A percentile compares a stretch with the other conserved stretches of the same genome.
Conservation (phyloP, 2,797 vertebrate species). For the Argya squamiceps region DNA sequence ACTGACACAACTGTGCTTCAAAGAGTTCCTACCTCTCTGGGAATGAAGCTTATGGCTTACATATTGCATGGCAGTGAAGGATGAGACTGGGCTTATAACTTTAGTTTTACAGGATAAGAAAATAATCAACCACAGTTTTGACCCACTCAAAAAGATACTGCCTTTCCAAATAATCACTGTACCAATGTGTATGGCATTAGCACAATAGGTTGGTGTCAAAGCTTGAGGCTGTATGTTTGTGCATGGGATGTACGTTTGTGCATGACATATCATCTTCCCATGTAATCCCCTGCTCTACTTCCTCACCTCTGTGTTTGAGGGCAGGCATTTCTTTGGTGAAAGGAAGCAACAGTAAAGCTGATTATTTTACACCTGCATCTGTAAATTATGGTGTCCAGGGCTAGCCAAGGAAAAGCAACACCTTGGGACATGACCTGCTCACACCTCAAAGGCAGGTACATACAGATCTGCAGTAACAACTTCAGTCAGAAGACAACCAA, state of each 20-base stretch:
- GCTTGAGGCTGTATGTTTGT: neutral
- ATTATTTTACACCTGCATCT: neutral
- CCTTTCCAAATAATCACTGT: neutral
- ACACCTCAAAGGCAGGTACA: neutral
- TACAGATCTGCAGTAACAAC: neutral
- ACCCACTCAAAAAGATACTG: neutral
- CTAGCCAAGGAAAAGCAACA: neutral
- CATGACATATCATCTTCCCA: neutral
- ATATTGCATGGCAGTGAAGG: neutral
- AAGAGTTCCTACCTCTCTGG: neutral
- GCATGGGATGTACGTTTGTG: neutral
- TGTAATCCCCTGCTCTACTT: constrained; percentile 26
- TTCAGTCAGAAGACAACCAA: neutral
- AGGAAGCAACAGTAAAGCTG: neutral
- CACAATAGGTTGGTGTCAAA: neutral
- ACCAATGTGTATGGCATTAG: neutral
- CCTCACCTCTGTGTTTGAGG: neutral
- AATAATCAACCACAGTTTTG: neutral
- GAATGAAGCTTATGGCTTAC: neutral
- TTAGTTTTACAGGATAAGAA: neutral
- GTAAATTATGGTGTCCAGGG: neutral
- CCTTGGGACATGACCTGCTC: neutral
- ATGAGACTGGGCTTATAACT: neutral
- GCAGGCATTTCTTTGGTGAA: neutral
- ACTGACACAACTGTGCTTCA: neutral